Evolutionary conservation across 2,113 vertebrate genomes (phyloP).

Genomic region (Cephalopterus ornatus): DNA sequence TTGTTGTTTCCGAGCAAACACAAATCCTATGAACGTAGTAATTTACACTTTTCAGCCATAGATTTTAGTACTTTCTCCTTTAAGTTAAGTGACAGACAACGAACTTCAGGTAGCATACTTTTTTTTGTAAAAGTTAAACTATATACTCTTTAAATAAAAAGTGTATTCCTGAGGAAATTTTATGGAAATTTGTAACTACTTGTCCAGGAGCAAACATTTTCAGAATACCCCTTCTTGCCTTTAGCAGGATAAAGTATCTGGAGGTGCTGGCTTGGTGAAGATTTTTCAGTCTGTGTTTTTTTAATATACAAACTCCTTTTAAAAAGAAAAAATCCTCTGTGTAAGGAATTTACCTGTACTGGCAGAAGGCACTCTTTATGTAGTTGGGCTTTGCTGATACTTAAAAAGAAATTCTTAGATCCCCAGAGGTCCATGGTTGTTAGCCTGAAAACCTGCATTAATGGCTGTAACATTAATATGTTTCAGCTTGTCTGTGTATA

Average conservation of each 20-base stretch:
- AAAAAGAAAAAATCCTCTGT: background rate
- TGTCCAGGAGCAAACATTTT: background rate
- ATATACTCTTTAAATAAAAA: background rate
- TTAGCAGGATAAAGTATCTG: background rate
- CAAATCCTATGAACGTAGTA: background rate
- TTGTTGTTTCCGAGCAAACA: background rate
- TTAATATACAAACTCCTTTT: background rate
- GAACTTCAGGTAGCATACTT: background rate
- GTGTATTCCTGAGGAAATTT: background rate
- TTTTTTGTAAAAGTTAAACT: background rate
- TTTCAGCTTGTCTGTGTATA: background rate
- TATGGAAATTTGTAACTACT: background rate
- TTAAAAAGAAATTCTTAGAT: background rate
- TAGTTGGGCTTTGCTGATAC: background rate
- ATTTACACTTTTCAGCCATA: background rate
- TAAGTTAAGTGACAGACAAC: background rate
- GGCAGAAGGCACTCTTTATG: background rate
- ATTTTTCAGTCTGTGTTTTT: background rate
- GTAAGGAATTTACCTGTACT: background rate
- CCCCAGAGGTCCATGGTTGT: background rate
- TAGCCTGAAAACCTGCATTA: background rate
- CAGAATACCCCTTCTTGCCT: background rate
- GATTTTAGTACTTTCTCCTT: background rate
- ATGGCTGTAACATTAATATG: background rate
- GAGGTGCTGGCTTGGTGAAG: background rate